Evolutionary conservation across 2,797 vertebrate genomes (phyloP), one percentile per base, ranked within the genome.

Genomic region (Synanceia verrucosa): DNA sequence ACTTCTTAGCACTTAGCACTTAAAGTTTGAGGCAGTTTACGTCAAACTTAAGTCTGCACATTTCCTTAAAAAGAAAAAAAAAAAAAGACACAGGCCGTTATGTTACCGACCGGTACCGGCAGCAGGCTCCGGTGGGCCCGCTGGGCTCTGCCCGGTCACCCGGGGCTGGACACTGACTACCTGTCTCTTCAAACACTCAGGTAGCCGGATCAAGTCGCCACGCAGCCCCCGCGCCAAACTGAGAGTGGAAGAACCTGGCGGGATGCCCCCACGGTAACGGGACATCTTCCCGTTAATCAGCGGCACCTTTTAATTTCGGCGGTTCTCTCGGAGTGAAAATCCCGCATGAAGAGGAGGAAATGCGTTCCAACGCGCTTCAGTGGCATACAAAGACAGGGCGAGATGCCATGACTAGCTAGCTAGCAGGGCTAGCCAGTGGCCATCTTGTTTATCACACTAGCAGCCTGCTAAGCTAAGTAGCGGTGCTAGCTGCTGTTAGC

Each of bases 391-490:
- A 92, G 91, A 88, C 86, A 64, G 84, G 86, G 86, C 86, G 84
- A 63, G 78, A 71, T 91, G 87, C 88, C 88, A 90, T 84, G 73
- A 76, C 72, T 79, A 65, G 84, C 79, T 79, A 79, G 87, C 85
- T 83, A 52, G 60, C 74, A 2, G 12, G 14, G 85, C 80, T 89
- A 91, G 78, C 89, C 88, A 89, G 93, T 91, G 91, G 94, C 94
- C 94, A 94, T 95, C 92, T 95, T 94, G 93, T 91, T 89, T 90
- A 80, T 85, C 75, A 52, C 73, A 36, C 57, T 61, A 60, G 60
- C 53, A 64, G 83, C 55, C 46, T 6, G 74, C 84, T 81, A 83
- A 73, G 86, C 83, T 83, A 87, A 51, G 65, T 78, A 76, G 79
- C 85, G 29, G 57, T 0, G 76, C 71, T 79, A 83, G 76, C 79